Evolutionary conservation across 53 echinoderm and acorn worm genomes (phyloP).

Genomic region (Luidia sarsii): DNA sequence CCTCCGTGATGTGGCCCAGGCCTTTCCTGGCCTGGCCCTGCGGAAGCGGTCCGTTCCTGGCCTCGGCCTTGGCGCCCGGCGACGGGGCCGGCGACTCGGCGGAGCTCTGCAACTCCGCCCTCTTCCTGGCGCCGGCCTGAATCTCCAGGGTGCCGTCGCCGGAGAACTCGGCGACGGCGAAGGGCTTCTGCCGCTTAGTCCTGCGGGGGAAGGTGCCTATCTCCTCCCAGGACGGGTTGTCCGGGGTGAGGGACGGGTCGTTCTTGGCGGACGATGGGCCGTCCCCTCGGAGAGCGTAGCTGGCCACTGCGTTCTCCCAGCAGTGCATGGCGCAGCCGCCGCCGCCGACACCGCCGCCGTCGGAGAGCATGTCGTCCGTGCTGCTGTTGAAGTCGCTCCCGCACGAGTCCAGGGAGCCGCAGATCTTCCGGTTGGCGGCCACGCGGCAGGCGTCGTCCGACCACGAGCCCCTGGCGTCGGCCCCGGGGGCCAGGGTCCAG

Average conservation of each 20-base stretch:
- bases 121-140: not conserved
- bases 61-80: too few species aligned
- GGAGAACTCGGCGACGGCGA: constrained; percentile 8
- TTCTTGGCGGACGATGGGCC: constrained; percentile 8
- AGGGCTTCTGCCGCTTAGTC: constrained; percentile 18
- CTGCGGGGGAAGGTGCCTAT: constrained; percentile 30
- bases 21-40: constrained; percentile 31
- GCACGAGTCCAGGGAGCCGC: constrained; percentile 37
- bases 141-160: constrained; percentile 16
- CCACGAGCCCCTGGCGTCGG: constrained; percentile 24
- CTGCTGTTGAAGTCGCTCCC: constrained; percentile 23
- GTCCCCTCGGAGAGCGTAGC: not conserved
- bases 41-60: constrained; percentile 2
- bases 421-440: not conserved
- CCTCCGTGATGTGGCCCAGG: constrained; percentile 38
- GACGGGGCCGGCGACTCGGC: constrained; percentile 8
- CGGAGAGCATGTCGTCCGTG: constrained; percentile 13
- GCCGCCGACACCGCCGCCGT: not conserved
- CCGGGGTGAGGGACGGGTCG: not conserved
- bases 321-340: constrained; percentile 4
- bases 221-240: constrained; percentile 36
- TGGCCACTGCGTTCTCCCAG: constrained; percentile 35
- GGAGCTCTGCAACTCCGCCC: not conserved
- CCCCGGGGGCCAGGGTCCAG: constrained; percentile 44
- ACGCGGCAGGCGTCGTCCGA: constrained; percentile 11